Evolutionary conservation across 2,888 invertebrate genomes (phyloP).

Genomic region (Sminthurides aquaticus): DNA sequence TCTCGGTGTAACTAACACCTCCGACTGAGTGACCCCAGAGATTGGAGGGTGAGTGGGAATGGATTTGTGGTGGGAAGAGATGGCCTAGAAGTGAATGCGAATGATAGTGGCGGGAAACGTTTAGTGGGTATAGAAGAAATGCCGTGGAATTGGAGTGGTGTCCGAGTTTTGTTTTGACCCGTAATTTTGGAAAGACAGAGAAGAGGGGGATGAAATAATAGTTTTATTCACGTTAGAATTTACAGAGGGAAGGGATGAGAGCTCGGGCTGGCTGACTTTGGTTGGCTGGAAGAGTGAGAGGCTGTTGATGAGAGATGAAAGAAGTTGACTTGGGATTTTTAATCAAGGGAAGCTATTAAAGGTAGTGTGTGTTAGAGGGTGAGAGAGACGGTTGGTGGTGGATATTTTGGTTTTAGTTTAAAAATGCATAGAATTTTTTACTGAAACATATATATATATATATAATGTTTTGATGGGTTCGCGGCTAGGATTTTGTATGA

Average conservation of each 20-base stretch:
- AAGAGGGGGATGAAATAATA: too few relatives aligned
- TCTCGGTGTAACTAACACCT: slow-evolving; percentile 40
- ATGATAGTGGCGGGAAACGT: too few relatives aligned
- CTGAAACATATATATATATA: background rate
- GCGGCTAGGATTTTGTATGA: background rate
- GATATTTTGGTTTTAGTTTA: background rate
- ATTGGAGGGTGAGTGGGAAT: slow-evolving; percentile 3
- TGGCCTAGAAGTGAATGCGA: too few relatives aligned
- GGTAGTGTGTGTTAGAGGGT: background rate
- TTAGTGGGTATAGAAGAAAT: too few relatives aligned
- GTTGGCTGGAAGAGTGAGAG: too few relatives aligned
- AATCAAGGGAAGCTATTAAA: slow-evolving; percentile 6
- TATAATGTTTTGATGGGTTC: too few relatives aligned
- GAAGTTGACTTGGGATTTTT: background rate
- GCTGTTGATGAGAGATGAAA: too few relatives aligned
- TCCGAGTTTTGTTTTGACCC: background rate
- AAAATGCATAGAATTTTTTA: slow-evolving; percentile 7
- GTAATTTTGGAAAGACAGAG: background rate
- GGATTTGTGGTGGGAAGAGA: background rate
- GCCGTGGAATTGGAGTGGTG: too few relatives aligned
- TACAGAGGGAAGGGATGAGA: too few relatives aligned
- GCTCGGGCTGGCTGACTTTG: too few relatives aligned
- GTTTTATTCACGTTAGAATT: too few relatives aligned
- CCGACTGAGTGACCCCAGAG: slow-evolving; percentile 34
- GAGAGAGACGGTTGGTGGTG: background rate